Conservation (phyloP, 2,113 vertebrate species). For the Phyllostomus hastatus region DNA sequence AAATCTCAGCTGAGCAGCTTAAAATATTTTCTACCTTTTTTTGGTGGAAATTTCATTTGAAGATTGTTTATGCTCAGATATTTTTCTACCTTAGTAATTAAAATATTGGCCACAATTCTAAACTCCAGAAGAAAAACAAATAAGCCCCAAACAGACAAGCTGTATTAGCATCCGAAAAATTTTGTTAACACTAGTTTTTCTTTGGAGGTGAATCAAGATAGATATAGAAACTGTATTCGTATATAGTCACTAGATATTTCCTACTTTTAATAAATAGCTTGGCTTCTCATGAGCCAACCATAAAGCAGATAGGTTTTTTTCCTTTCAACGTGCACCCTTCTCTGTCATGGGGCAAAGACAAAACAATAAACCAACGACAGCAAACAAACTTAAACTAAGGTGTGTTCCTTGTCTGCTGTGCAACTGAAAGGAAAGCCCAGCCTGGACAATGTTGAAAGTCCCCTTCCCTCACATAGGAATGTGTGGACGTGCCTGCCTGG, state of each 20-base stretch:
- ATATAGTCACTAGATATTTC: not conserved
- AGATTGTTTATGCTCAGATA: not conserved
- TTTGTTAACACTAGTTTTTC: not conserved
- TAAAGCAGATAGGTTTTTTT: not conserved
- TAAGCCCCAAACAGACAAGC: not conserved
- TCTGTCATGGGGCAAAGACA: not conserved
- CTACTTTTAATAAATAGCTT: constrained; percentile 43
- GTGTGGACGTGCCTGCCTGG: not conserved
- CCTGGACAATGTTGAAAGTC: not conserved
- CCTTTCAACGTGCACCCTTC: not conserved
- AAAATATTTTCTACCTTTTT: constrained; percentile 15
- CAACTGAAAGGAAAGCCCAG: not conserved
- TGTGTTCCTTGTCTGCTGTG: not conserved
- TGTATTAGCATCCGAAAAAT: not conserved
- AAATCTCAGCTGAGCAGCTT: constrained; percentile 53
- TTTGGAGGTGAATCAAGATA: not conserved
- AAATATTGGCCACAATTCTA: not conserved
- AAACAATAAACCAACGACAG: not conserved
- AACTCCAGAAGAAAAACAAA: not conserved
- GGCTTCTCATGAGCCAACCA: not conserved
- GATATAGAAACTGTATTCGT: not conserved
- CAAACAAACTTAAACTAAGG: not conserved
- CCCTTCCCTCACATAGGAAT: not conserved
- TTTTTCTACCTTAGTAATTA: not conserved
- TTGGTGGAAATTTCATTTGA: not conserved